Percentiles rank a stretch among this genome's conserved stretches.
These are phyloP conservation scores for Poliocrania exsul DNA, from an alignment of 2,797 vertebrate species.

Conservation along the genomic window DNA sequence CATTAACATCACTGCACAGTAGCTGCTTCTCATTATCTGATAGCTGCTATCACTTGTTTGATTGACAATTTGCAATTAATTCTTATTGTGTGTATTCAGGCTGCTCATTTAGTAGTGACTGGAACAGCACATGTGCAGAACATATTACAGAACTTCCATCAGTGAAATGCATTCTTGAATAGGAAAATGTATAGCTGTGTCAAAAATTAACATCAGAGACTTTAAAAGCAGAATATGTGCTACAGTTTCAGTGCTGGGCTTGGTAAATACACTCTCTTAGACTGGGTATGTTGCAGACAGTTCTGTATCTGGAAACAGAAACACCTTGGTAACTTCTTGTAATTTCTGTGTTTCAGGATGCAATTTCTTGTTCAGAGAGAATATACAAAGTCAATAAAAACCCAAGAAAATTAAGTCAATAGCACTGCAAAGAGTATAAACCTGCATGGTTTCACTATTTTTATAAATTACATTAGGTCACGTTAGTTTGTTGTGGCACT, in stretches of 20 bases:
- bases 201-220: not conserved
- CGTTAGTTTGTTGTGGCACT: not conserved
- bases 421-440: not conserved
- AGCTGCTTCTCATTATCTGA: not conserved
- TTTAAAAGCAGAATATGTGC: not conserved
- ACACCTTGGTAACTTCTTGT: not conserved
- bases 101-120: not conserved
- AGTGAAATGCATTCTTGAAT: not conserved
- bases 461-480: not conserved
- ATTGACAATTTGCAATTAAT: conserved; percentile 32
- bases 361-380: not conserved
- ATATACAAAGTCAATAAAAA: not conserved
- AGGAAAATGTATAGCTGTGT: not conserved
- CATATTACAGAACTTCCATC: not conserved
- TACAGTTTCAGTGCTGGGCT: not conserved
- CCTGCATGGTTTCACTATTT: not conserved
- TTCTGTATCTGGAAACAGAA: not conserved
- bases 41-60: not conserved
- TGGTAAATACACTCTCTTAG: not conserved
- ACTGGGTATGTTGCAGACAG: rapidly evolving
- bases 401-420: not conserved
- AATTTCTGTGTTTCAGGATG: not conserved
- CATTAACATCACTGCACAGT: not conserved
- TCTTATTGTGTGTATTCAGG: not conserved
- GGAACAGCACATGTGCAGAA: not conserved